Conservation (phyloP, 1,140 invertebrate genomes). For the Brachystomella parvula region DNA sequence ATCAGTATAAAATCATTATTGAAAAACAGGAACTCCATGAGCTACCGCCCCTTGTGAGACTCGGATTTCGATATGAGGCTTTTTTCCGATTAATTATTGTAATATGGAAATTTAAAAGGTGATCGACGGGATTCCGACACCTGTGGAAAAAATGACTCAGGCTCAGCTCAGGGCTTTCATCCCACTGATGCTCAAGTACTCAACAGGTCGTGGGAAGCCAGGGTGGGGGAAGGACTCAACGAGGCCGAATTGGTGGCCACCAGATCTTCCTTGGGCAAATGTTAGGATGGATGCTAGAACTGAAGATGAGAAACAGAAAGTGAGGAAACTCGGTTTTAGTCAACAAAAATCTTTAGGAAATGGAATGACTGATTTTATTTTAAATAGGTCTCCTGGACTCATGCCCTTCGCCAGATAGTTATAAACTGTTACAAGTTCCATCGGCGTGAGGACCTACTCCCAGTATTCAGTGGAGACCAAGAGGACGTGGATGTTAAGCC, state of each 20-base stretch:
- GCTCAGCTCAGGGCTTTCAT: slow-evolving; percentile 93
- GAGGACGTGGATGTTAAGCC: slow-evolving; percentile 53
- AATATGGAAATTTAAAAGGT: too few relatives aligned
- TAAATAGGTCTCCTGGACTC: slow-evolving; percentile 90
- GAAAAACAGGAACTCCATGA: slow-evolving; percentile 58
- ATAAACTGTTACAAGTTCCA: slow-evolving; percentile 98
- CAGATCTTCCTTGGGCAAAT: slow-evolving; percentile 77
- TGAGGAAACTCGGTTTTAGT: slow-evolving; percentile 42
- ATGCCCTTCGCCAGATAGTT: slow-evolving; percentile 92
- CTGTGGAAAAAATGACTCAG: slow-evolving; percentile 98
- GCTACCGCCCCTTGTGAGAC: slow-evolving; percentile 76
- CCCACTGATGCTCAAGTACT: slow-evolving; percentile 95
- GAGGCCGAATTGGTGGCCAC: slow-evolving; percentile 93
- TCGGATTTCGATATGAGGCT: neutral
- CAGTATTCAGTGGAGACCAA: slow-evolving; percentile 86
- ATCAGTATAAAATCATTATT: too few relatives aligned
- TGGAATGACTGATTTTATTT: neutral
- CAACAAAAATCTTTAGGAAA: neutral
- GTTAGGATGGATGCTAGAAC: slow-evolving; percentile 92
- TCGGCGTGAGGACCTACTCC: slow-evolving; percentile 87
- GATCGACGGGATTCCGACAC: slow-evolving; percentile 94
- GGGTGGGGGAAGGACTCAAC: slow-evolving; percentile 95
- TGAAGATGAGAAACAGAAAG: slow-evolving; percentile 95
- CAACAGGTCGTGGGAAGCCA: slow-evolving; percentile 88
- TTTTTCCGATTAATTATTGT: slow-evolving; percentile 1